phyloP scores from a whole-genome alignment of 2,797 vertebrate genomes.

The Lagodon rhomboides region DNA sequence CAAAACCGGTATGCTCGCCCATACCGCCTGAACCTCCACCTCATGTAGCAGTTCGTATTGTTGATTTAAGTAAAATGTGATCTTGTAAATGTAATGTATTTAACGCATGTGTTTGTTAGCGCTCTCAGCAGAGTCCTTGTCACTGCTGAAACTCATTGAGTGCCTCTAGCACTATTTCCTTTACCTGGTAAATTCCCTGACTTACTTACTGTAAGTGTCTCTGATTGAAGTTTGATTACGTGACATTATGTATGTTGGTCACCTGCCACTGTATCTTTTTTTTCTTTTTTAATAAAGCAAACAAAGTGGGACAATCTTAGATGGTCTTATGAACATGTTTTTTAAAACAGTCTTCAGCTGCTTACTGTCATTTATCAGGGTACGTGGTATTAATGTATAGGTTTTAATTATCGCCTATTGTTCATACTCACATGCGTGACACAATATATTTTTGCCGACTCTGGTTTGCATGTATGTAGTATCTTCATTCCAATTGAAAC shows the following conservation, averaged over 20 bases:
- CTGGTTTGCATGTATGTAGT: neutral
- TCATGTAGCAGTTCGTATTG: too few relatives aligned
- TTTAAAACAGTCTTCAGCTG: neutral
- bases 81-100: neutral
- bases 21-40: neutral
- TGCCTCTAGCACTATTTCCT: too few relatives aligned
- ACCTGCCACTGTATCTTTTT: neutral
- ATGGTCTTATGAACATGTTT: neutral
- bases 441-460: neutral
- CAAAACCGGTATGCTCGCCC: neutral
- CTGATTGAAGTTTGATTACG: neutral
- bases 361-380: neutral
- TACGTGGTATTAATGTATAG: neutral
- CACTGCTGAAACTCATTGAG: too few relatives aligned
- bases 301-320: too few relatives aligned
- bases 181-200: too few relatives aligned
- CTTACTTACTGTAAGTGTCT: neutral
- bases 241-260: neutral
- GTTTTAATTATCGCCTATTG: neutral
- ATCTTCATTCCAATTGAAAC: neutral
- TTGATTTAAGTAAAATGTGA: neutral
- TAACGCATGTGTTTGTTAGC: constrained; percentile 9
- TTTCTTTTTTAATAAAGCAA: neutral
- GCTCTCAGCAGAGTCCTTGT: neutral
- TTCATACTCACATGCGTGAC: neutral